phyloP scores from a whole-genome alignment of 1,140 invertebrate species.

The Steinernema feltiae region DNA sequence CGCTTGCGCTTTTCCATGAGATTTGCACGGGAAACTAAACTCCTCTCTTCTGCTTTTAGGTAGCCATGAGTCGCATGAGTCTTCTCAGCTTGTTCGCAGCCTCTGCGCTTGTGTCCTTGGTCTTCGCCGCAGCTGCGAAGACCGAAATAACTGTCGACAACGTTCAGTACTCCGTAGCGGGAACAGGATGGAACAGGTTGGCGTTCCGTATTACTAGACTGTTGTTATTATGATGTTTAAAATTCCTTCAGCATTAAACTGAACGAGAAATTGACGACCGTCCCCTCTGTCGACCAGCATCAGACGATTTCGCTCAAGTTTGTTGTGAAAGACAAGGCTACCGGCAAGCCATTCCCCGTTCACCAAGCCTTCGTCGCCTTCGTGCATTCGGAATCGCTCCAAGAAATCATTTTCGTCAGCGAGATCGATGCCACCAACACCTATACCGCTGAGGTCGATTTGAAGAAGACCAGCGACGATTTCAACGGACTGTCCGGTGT shows the following conservation, averaged over 20 bases:
- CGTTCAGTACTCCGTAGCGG: background rate
- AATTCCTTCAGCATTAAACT: slow-evolving; percentile 4
- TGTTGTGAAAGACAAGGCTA: slow-evolving; percentile 21
- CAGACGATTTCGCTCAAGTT: slow-evolving; percentile 9
- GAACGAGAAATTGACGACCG: background rate
- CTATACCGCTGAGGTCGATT: slow-evolving; percentile 59
- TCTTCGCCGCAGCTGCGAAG: background rate
- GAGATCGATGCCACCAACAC: slow-evolving; percentile 13
- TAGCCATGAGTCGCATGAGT: background rate
- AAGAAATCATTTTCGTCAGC: slow-evolving; percentile 24
- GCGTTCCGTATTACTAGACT: background rate
- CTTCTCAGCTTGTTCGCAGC: background rate
- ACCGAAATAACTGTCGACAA: background rate
- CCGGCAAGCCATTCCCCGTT: slow-evolving; percentile 13
- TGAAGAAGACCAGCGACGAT: slow-evolving; percentile 73
- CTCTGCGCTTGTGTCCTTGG: background rate
- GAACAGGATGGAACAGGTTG: background rate
- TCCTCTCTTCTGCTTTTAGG: background rate
- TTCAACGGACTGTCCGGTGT: slow-evolving; percentile 72
- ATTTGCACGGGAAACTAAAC: background rate
- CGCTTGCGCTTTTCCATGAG: background rate
- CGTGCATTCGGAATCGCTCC: background rate
- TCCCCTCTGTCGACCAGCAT: background rate
- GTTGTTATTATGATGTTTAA: background rate
- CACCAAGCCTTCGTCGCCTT: slow-evolving; percentile 35